Evolutionary conservation across 2,113 vertebrate genomes (phyloP), one percentile per base, ranked within the genome.

Genomic region (Cyphomyrus plagiostoma): DNA sequence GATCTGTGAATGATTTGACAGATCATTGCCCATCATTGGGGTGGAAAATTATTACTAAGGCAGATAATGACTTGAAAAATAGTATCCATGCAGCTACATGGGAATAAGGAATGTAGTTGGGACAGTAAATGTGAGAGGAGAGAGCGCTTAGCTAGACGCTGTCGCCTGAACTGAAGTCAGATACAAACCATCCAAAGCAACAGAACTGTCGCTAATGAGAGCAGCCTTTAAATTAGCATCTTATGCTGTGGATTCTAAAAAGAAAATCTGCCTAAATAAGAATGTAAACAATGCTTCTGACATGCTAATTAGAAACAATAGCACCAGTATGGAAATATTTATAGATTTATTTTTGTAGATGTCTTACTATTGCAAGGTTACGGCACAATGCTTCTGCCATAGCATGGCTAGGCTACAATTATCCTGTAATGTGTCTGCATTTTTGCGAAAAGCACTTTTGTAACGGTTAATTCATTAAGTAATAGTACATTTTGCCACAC

Each of bases 41-140:
- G 83, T 90, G 62, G 50, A 86, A 87, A 70, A 88, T 90, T 90
- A 90, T 74, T 88, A 89, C 82, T 30, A 83, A 80, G 52, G 89
- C 84, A 77, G 83, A 90, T 88, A 91, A 90, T 92, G 87, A 66
- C 87, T 91, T 89, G 70, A 83, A 26, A 86, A 80, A 80, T 19
- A 80, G 74, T 42, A 80, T 35, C 17, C 74, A 80, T 6, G 35
- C 39, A 17, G 15, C 74, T 80, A 42, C 35, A 42, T 10, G 15
- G 74, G 74, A 80, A 80, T 80, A n/a, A 80, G 17, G 49, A 52
- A 56, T n/a, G 62, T 26, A 30, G 62, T 4, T 30, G 62, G 62
- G 62, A 10, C 49, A 56, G 88, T n/a, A 39, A 77, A 19, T 39
- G 26, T 30, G 30, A 39, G 70, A 77, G n/a, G 70, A 77, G 70